A percentile compares a stretch with the other conserved stretches of the same genome.
Evolutionary conservation across 2,888 invertebrate species (phyloP).

Genomic region (Drosophila ustulata): DNA sequence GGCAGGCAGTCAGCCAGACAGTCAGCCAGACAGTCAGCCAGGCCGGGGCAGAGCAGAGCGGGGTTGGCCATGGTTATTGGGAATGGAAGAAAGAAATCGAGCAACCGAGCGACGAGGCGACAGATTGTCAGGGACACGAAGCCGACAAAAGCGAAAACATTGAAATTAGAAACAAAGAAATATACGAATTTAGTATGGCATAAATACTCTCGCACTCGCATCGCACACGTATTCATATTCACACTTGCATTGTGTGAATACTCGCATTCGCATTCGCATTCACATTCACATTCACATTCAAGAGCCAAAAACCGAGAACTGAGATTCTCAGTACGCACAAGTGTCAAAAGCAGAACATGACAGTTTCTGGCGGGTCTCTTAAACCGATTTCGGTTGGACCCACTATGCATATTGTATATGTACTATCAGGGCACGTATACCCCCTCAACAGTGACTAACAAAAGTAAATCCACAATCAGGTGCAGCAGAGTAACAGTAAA

Average conservation of each 20-base stretch:
- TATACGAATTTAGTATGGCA: constrained; percentile 47
- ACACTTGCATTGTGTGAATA: neutral
- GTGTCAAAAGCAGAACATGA: constrained; percentile 70
- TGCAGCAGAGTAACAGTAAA: too few relatives aligned
- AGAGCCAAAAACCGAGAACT: constrained; percentile 8
- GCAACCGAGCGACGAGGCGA: constrained; percentile 25
- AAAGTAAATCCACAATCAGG: neutral
- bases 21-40: constrained; percentile 6
- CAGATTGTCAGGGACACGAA: constrained; percentile 50
- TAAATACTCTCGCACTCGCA: constrained; percentile 51
- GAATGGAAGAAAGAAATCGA: constrained; percentile 8
- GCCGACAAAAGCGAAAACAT: constrained; percentile 47
- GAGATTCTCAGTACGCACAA: constrained; percentile 62
- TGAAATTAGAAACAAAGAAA: constrained; percentile 67
- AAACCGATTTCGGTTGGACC: neutral
- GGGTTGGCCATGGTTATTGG: constrained; percentile 13
- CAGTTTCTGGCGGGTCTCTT: constrained; percentile 46
- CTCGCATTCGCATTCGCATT: constrained; percentile 23
- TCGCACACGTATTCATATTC: constrained; percentile 5
- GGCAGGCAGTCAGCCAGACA: constrained; percentile 6
- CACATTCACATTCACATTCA: constrained; percentile 5
- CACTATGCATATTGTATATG: constrained; percentile 8
- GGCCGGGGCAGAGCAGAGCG: constrained; percentile 7
- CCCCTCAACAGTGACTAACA: neutral
- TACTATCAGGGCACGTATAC: neutral